Base-by-base conservation (phyloP, 2,113 vertebrate genomes). In the Python bivittatus region DNA sequence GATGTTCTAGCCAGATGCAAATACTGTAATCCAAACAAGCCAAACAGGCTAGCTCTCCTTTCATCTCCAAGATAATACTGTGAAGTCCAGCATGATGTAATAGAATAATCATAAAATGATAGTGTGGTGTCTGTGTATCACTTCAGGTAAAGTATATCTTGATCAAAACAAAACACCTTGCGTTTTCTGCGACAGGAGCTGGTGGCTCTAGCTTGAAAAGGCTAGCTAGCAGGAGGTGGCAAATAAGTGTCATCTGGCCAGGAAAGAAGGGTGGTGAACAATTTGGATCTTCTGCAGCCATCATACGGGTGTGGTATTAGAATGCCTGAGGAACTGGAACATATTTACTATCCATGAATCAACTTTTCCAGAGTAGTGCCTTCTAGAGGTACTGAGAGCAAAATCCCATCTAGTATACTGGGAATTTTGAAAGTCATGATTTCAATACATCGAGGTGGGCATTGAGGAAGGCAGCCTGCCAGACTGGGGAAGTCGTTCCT, bases 1-100 rank as follows among this genome's bases (percentile, higher is more conserved):
- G 90, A 93, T 57, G 72, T 92, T 96, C 95, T 91, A 95, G 64
- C 38, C 48, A 92, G 58, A 88, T 91, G 1, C 88, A 94, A 2
- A 96, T 93, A 92, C 0, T 92, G 72, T 84, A 86, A 90, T 83
- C 53, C 64, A 52, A 56, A 92, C 61, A 83, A 48, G 38, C 33
- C 56, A 88, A 56, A 88, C 61, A 64, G 11, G 42, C 52, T 53
- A 10, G 60, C 33, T 86, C 33, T 53, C 84, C 33, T 91, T 91
- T 91, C 10, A 60, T 56, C 17, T 58, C 25, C 52, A 56, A 87
- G 57, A 64, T 61, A 85, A 61, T 44, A 86, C 22, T 60, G 56
- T 60, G 56, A 91, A 58, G 83, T 85, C 58, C 22, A 23, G 25
- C 52, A 44, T 72, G 85, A 72, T 88, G 23, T 79, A 72, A 91